Percentiles rank a stretch among this genome's conserved stretches.
Conservation (phyloP, 2,797 vertebrate genomes). For the Aselliscus stoliczkanus region DNA sequence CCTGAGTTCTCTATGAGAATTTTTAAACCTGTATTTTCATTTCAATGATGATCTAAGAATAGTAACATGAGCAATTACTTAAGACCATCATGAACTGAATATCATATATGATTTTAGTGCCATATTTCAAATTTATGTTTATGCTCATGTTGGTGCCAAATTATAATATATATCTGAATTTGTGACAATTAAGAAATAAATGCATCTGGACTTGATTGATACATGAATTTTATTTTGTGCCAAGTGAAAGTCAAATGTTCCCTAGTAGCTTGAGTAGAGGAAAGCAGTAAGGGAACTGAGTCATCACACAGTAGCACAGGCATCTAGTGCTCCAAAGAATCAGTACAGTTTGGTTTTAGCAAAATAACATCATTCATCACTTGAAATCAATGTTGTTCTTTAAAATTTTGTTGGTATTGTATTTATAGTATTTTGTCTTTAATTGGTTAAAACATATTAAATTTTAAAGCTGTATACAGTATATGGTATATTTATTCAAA, state of each 20-base stretch:
- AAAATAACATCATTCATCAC: constrained; percentile 8
- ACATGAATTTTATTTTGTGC: neutral
- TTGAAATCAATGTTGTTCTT: neutral
- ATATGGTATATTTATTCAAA: neutral
- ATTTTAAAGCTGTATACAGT: neutral
- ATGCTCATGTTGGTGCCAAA: neutral
- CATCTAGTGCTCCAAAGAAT: neutral
- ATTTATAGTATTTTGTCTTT: neutral
- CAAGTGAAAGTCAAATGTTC: constrained; percentile 18
- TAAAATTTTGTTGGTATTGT: neutral
- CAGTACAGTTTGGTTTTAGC: neutral
- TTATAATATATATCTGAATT: constrained; percentile 11
- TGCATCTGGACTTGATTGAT: neutral
- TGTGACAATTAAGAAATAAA: neutral
- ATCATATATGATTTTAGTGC: neutral
- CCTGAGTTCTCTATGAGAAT: neutral
- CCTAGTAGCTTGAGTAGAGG: neutral
- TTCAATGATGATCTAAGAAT: neutral
- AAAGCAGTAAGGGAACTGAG: neutral
- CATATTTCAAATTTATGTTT: neutral
- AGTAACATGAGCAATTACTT: neutral
- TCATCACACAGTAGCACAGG: neutral
- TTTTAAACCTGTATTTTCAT: constrained; percentile 11
- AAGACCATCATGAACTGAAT: neutral
- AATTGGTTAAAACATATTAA: neutral